These are phyloP conservation scores for Falco naumanni DNA, from an alignment of 2,797 vertebrate genomes.

Conservation along the genomic window DNA sequence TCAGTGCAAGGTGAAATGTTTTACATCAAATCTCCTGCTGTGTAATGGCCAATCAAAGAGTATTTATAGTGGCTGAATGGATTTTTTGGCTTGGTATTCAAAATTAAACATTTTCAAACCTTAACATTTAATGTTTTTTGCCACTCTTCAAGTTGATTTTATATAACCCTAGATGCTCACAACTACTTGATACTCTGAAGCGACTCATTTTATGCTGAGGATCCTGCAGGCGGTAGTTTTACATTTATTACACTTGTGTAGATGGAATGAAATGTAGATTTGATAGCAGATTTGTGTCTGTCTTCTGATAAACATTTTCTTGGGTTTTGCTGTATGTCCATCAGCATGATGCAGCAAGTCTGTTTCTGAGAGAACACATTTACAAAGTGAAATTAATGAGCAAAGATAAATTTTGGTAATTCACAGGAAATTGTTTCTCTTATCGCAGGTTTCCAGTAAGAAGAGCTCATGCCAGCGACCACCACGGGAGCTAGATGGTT, in stretches of 20 bases:
- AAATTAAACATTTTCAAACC: constrained; percentile 77
- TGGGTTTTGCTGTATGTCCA: background rate
- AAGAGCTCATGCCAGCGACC: constrained; percentile 40
- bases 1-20: constrained; percentile 75
- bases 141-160: constrained; percentile 75
- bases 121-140: constrained; percentile 75
- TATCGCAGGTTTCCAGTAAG: constrained; percentile 58
- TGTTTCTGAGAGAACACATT: background rate
- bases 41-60: constrained; percentile 77
- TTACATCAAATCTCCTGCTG: constrained; percentile 76
- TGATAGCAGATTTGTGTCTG: constrained; percentile 48
- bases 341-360: background rate
- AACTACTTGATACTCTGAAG: constrained; percentile 62
- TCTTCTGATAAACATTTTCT: constrained; percentile 38
- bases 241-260: constrained; percentile 55
- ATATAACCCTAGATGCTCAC: constrained; percentile 68
- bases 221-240: constrained; percentile 52
- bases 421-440: constrained; percentile 44
- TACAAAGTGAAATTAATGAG: background rate
- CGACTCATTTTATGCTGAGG: constrained; percentile 59
- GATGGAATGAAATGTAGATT: constrained; percentile 57
- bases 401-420: background rate
- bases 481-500: constrained; percentile 76
- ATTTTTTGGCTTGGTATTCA: constrained; percentile 74
- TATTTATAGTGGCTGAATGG: constrained; percentile 75